Conservation (phyloP, 2,797 vertebrate species). For the Platyrinchus mystaceus region DNA sequence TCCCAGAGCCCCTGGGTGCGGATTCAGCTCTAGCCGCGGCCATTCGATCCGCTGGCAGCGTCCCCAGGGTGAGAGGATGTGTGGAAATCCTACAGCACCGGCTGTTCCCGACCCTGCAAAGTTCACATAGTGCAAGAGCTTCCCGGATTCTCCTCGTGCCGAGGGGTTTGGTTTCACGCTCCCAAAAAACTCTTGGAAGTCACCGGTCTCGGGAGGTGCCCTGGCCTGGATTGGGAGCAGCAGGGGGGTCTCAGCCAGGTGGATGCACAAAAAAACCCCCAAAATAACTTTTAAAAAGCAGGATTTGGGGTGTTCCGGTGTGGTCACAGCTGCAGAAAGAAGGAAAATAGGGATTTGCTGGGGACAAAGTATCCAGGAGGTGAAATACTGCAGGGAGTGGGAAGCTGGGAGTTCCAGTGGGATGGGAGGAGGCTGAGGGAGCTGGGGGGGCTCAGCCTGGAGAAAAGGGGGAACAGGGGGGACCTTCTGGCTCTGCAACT, state of each 20-base stretch:
- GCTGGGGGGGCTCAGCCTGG: neutral
- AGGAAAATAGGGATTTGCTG: neutral
- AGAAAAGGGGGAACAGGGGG: neutral
- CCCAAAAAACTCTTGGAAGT: neutral
- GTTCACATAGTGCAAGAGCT: conserved; percentile 1
- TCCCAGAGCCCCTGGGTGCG: fast-evolving
- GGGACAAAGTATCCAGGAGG: neutral
- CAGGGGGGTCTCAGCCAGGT: neutral
- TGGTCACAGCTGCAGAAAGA: neutral
- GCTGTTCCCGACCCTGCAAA: neutral
- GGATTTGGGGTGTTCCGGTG: neutral
- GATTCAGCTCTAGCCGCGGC: neutral
- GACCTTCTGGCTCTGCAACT: neutral
- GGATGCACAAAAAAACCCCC: neutral
- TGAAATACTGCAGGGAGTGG: neutral
- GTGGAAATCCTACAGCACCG: neutral
- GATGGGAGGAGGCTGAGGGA: neutral
- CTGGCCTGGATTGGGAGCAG: fast-evolving
- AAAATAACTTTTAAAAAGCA: neutral
- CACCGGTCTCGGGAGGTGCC: fast-evolving
- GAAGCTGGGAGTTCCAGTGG: neutral
- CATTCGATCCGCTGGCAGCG: fast-evolving
- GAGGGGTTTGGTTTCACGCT: neutral
- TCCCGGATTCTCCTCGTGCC: neutral
- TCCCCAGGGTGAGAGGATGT: neutral